Conservation (phyloP, 1,140 invertebrate species). For the Brachionus calyciflorus region DNA sequence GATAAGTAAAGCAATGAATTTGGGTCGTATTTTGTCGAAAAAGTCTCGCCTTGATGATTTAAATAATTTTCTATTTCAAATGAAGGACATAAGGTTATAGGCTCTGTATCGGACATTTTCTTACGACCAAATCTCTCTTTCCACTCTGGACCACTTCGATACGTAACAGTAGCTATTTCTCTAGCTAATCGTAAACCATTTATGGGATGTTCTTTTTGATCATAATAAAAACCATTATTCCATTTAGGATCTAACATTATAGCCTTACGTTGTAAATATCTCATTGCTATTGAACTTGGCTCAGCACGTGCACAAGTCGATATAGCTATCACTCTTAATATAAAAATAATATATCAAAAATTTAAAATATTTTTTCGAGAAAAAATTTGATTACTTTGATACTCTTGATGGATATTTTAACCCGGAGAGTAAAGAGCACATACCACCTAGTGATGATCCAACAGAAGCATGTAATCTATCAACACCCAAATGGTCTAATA, state of each 20-base stretch:
- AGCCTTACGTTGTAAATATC: conserved; percentile 59
- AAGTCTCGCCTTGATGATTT: conserved; percentile 59
- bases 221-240: conserved; percentile 61
- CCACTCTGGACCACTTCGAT: conserved; percentile 61
- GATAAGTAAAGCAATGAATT: conserved; percentile 61
- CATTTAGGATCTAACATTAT: conserved; percentile 60
- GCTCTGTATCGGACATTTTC: conserved; percentile 51
- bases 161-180: conserved; percentile 60
- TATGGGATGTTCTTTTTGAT: conserved; percentile 52
- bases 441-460: conserved; percentile 58
- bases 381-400: conserved; percentile 51
- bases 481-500: conserved; percentile 59
- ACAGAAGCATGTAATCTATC: conserved; percentile 56
- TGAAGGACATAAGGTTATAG: conserved; percentile 54
- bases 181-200: conserved; percentile 60
- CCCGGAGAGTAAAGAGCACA: conserved; percentile 55
- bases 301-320: conserved; percentile 58
- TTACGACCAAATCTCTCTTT: conserved; percentile 56
- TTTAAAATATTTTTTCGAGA: no score
- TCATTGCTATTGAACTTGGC: conserved; percentile 59
- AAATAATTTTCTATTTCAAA: conserved; percentile 61
- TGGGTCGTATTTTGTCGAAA: conserved; percentile 59
- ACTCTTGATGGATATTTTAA: conserved; percentile 56
- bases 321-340: conserved; percentile 55
- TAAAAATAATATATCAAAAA: no score